Base-by-base conservation (phyloP, 1,140 invertebrate species). In the Tyrophagus putrescentiae region DNA sequence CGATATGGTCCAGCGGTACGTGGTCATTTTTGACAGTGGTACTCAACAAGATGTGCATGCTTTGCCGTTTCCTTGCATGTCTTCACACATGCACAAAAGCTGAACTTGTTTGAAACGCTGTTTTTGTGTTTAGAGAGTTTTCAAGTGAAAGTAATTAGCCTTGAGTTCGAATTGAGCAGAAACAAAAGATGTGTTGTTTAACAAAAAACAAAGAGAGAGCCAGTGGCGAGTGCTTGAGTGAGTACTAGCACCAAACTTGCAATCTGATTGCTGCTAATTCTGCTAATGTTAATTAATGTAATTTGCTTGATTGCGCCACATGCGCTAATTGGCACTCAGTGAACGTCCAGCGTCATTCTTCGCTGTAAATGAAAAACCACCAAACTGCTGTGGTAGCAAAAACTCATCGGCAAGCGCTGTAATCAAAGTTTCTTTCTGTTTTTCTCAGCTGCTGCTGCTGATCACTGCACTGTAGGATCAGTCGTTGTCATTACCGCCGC, bases 91-190 rank as follows among this genome's bases (percentile, higher is more conserved):
- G 45, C 45, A 48, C 31, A 7, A 13, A 29, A 18, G 31, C 45
- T 7, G 7, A 48, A 7, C 45, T 48, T 21, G 45, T 6, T 48
- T 48, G 45, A 7, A n/a, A n/a, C n/a, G n/a, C n/a, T n/a, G n/a
- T n/a, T n/a, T n/a, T n/a, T n/a, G n/a, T n/a, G n/a, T n/a, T n/a
- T n/a, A n/a, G n/a, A n/a, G n/a, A n/a, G n/a, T n/a, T n/a, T n/a
- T n/a, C 36, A 21, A 48, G 45, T 48, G 45, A 48, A 29, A 48
- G 45, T 48, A 48, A 48, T 48, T 48, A 48, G 45, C 45, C 45
- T 48, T 48, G 45, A 48, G 45, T 25, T 18, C 18, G 18, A 13
- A 39, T 21, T 13, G 13, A 13, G 21, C 36, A 39, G n/a, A n/a
- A n/a, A n/a, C 36, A 39, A 13, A 39, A 39, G 18, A 48, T n/a